phyloP scores from a whole-genome alignment of 53 echinoderm and acorn worm genomes.

The Paelopatides confundens region DNA sequence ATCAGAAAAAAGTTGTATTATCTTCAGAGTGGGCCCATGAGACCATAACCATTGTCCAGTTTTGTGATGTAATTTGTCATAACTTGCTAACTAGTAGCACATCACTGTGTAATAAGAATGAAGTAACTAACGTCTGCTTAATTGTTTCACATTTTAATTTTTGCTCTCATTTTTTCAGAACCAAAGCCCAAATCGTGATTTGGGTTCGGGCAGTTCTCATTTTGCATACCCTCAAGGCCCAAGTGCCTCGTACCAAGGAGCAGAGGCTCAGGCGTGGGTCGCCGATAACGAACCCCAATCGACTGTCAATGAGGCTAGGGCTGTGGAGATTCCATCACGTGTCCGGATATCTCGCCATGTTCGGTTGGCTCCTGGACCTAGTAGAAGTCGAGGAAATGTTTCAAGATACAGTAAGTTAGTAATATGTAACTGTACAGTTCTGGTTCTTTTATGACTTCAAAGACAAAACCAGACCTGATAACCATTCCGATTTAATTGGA shows the following conservation, averaged over 20 bases:
- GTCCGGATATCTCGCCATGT: not conserved
- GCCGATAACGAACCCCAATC: slow-evolving; percentile 82
- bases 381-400: not conserved
- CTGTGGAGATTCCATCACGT: slow-evolving; percentile 27
- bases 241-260: slow-evolving; percentile 31
- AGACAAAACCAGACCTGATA: no score
- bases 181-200: not conserved
- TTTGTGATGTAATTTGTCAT: no score
- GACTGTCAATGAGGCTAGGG: slow-evolving; percentile 70
- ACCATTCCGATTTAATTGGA: no score
- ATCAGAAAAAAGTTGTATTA: no score
- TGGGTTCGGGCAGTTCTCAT: not conserved
- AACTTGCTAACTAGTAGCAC: no score
- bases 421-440: no score
- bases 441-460: no score
- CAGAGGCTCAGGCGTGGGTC: slow-evolving; percentile 35
- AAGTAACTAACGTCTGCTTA: no score
- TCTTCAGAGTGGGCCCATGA: no score
- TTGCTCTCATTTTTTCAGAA: not conserved
- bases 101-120: no score
- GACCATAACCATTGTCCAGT: no score
- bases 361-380: not conserved
- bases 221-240: slow-evolving; percentile 16
- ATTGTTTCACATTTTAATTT: no score
- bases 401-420: slow-evolving; percentile 40